These are phyloP conservation scores for Globia sparganii DNA, from an alignment of 2,888 invertebrate genomes.

Conservation along the genomic window DNA sequence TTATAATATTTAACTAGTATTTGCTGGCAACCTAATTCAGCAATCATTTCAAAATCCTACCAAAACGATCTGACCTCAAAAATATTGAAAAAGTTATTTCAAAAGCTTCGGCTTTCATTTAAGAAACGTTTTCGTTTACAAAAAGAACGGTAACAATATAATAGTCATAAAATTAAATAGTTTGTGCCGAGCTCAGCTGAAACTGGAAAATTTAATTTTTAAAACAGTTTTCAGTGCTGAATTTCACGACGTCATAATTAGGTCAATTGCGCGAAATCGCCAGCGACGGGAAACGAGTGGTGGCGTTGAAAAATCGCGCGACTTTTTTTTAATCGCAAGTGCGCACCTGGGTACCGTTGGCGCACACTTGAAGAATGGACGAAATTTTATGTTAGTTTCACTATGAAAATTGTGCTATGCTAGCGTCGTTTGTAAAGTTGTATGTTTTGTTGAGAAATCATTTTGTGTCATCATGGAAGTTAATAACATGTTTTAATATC, in stretches of 20 bases:
- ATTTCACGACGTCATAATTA: slow-evolving; percentile 68
- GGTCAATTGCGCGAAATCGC: slow-evolving; percentile 73
- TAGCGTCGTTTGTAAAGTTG: slow-evolving; percentile 3
- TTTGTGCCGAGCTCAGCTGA: slow-evolving; percentile 38
- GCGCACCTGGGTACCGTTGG: slow-evolving; percentile 39
- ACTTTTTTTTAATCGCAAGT: slow-evolving; percentile 52
- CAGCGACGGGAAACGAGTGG: slow-evolving; percentile 55
- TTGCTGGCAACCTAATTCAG: background rate
- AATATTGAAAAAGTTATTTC: background rate
- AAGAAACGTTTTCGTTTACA: slow-evolving; percentile 33
- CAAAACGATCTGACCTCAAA: background rate
- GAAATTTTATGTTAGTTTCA: slow-evolving; percentile 42
- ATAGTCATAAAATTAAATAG: slow-evolving; percentile 57
- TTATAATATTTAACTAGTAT: background rate
- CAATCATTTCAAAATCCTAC: background rate
- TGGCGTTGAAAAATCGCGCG: slow-evolving; percentile 62
- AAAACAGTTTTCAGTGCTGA: slow-evolving; percentile 61
- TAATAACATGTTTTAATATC: background rate
- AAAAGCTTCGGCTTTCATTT: slow-evolving; percentile 14
- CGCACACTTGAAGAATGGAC: slow-evolving; percentile 40
- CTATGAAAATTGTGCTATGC: slow-evolving; percentile 45
- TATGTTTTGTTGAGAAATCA: slow-evolving; percentile 13
- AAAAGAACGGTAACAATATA: slow-evolving; percentile 33
- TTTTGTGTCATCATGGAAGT: background rate
- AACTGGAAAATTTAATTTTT: slow-evolving; percentile 60